phyloP scores from a whole-genome alignment of 2,888 invertebrate species.

The Autographa pulchrina region DNA sequence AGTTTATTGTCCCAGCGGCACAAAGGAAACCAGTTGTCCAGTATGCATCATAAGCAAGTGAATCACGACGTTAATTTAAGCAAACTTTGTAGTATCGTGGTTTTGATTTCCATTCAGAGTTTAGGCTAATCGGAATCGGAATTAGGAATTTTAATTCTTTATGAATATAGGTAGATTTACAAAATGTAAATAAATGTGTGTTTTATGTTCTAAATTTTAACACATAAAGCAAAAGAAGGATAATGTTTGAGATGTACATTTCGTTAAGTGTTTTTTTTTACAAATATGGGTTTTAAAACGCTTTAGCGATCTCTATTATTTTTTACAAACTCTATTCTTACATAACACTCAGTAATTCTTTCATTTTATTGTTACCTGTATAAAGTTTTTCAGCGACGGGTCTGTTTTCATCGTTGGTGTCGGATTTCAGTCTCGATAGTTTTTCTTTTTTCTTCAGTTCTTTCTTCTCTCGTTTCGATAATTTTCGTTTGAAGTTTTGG shows the following conservation, averaged over 20 bases:
- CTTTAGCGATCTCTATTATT: no score
- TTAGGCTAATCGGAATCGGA: background rate
- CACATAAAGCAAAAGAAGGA: no score
- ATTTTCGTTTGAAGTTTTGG: constrained; percentile 96
- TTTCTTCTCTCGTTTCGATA: constrained; percentile 99
- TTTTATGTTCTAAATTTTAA: no score
- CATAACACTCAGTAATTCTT: no score
- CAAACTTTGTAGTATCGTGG: background rate
- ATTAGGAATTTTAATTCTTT: no score
- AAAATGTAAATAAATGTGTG: no score
- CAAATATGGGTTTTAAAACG: no score
- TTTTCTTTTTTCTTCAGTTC: constrained; percentile 98
- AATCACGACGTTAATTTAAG: constrained; percentile 19
- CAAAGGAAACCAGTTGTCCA: constrained; percentile 34
- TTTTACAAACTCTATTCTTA: no score
- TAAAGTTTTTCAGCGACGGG: constrained; percentile 97
- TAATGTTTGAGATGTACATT: no score
- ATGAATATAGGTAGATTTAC: no score
- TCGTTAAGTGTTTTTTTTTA: no score
- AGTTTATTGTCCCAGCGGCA: constrained; percentile 32
- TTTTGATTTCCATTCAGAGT: background rate
- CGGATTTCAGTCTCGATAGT: constrained; percentile 93
- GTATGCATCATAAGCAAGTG: constrained; percentile 19
- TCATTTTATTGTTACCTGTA: constrained; percentile 89
- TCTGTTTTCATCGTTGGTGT: constrained; percentile 91